These are phyloP conservation scores for Bos javanicus DNA, from an alignment of 2,113 vertebrate species.

Conservation along the genomic window DNA sequence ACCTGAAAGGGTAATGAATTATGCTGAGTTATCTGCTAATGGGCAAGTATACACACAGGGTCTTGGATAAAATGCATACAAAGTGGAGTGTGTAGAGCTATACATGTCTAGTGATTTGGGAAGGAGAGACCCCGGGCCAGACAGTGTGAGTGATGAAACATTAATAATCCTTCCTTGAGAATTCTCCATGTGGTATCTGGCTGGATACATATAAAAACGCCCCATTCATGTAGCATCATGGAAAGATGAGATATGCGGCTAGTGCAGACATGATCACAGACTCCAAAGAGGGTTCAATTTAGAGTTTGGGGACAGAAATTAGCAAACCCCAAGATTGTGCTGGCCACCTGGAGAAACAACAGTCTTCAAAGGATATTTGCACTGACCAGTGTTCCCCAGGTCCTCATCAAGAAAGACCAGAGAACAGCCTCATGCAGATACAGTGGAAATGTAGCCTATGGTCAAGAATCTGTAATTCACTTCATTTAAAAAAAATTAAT, in stretches of 20 bases:
- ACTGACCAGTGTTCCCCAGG: neutral
- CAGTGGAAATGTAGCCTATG: neutral
- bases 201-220: neutral
- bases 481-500: neutral
- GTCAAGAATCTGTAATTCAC: neutral
- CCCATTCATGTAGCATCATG: neutral
- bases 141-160: neutral
- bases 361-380: neutral
- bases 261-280: neutral
- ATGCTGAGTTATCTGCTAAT: neutral
- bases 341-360: neutral
- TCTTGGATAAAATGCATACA: neutral
- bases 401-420: neutral
- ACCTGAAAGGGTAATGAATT: conserved; percentile 59
- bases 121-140: neutral
- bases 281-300: neutral
- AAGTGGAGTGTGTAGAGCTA: neutral
- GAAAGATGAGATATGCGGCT: neutral
- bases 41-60: rapidly evolving
- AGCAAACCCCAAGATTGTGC: neutral
- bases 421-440: neutral
- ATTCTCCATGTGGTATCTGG: neutral
- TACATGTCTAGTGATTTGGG: neutral
- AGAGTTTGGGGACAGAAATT: neutral
- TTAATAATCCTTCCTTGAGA: neutral